Evolutionary conservation across 2,888 invertebrate genomes (phyloP).

Genomic region (Acleris sparsana): DNA sequence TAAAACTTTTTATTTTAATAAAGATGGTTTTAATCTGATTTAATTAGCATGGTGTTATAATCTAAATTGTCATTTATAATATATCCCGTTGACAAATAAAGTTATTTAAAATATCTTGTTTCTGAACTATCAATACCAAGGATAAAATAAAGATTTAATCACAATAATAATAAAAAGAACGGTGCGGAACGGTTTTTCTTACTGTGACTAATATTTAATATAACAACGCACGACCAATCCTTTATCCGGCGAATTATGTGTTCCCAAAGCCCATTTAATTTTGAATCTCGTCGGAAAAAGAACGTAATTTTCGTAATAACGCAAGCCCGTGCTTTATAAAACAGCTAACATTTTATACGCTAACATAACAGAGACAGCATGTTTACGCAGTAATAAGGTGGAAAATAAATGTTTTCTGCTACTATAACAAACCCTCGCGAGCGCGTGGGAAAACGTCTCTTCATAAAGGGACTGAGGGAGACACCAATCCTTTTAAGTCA

Average conservation of each 20-base stretch:
- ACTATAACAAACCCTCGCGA: constrained; percentile 10
- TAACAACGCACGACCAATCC: not conserved
- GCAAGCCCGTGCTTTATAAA: not conserved
- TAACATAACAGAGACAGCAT: constrained; percentile 4
- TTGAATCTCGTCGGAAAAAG: not conserved
- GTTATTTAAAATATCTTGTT: too few species aligned
- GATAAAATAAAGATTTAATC: too few species aligned
- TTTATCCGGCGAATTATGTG: not conserved
- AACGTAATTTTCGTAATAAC: not conserved
- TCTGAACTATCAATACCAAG: too few species aligned
- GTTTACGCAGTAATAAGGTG: constrained; percentile 15
- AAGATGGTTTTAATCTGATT: too few species aligned
- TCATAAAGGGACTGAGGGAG: constrained; percentile 3
- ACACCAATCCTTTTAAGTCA: too few species aligned
- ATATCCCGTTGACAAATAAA: too few species aligned
- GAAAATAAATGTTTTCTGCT: constrained; percentile 24
- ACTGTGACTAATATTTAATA: too few species aligned
- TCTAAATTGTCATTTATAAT: too few species aligned
- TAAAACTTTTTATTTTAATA: too few species aligned
- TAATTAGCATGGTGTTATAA: too few species aligned
- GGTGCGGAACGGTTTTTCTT: too few species aligned
- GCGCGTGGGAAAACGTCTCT: constrained; percentile 5
- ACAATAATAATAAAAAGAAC: too few species aligned
- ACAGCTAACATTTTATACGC: constrained; percentile 9
- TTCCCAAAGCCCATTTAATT: not conserved